Conservation (phyloP, 2,797 vertebrate species). For the Pogonophryne albipinna region DNA sequence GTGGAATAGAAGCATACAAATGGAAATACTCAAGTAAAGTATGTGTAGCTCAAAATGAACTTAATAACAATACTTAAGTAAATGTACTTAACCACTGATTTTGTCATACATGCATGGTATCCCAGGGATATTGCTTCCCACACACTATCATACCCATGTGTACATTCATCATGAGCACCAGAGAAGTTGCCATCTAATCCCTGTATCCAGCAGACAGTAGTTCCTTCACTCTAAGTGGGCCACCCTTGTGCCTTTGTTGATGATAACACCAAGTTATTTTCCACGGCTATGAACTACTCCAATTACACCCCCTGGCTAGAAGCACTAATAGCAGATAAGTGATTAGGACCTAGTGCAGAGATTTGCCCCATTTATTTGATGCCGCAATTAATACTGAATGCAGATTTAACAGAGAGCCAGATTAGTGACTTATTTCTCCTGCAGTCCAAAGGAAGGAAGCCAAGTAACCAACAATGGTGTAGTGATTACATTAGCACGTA, state of each 20-base stretch:
- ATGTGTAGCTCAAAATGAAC: no score
- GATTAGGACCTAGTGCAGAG: constrained; percentile 72
- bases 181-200: constrained; percentile 51
- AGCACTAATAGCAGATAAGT: constrained; percentile 75
- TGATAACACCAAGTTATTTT: constrained; percentile 71
- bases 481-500: constrained; percentile 53
- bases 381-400: constrained; percentile 64
- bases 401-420: constrained; percentile 60
- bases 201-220: constrained; percentile 52
- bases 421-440: constrained; percentile 59
- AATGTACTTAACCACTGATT: no score
- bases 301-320: constrained; percentile 73
- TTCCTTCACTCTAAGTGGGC: constrained; percentile 49
- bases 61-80: no score
- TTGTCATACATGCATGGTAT: not conserved
- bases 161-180: constrained; percentile 5
- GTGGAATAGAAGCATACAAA: no score
- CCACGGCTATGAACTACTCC: constrained; percentile 61
- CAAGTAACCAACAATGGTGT: constrained; percentile 29
- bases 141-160: not conserved
- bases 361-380: constrained; percentile 77
- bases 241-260: constrained; percentile 66
- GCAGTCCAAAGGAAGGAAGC: constrained; percentile 34
- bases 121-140: not conserved
- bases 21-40: no score